Conservation (phyloP, 2,797 vertebrate species). For the Hapalemur alaotrensis region DNA sequence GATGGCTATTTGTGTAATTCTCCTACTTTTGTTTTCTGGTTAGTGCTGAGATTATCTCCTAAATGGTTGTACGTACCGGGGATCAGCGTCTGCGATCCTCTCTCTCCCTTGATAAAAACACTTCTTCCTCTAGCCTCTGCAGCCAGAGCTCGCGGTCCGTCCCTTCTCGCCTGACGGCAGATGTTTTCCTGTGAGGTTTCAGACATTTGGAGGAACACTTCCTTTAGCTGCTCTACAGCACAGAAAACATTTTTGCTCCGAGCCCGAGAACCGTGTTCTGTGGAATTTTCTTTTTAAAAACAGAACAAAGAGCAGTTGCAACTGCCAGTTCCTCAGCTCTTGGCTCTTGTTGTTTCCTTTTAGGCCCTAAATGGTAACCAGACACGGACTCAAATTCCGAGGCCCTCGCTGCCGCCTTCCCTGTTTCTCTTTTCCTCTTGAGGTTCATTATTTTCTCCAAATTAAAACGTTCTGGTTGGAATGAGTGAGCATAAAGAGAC, state of each 20-base stretch:
- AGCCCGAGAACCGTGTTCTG: conserved; percentile 46
- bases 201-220: conserved; percentile 19
- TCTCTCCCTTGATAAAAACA: neutral
- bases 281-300: conserved; percentile 65
- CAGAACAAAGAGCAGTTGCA: conserved; percentile 64
- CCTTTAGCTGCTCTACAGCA: neutral
- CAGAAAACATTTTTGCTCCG: conserved; percentile 53
- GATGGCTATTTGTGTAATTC: neutral
- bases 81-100: neutral
- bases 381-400: conserved; percentile 52
- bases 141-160: neutral
- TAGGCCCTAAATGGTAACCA: conserved; percentile 70
- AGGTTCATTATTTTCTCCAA: conserved; percentile 77
- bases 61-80: neutral
- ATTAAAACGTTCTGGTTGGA: conserved; percentile 65
- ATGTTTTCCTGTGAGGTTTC: neutral
- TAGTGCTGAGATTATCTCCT: neutral
- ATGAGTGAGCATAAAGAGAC: conserved; percentile 48
- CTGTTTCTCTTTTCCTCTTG: conserved; percentile 32
- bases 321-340: conserved; percentile 32
- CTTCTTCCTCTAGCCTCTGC: neutral
- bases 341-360: conserved; percentile 20
- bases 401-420: neutral
- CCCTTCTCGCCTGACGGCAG: neutral
- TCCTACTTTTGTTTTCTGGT: neutral